Conservation (phyloP, 2,797 vertebrate genomes). For the Ptychobarbus kaznakovi region DNA sequence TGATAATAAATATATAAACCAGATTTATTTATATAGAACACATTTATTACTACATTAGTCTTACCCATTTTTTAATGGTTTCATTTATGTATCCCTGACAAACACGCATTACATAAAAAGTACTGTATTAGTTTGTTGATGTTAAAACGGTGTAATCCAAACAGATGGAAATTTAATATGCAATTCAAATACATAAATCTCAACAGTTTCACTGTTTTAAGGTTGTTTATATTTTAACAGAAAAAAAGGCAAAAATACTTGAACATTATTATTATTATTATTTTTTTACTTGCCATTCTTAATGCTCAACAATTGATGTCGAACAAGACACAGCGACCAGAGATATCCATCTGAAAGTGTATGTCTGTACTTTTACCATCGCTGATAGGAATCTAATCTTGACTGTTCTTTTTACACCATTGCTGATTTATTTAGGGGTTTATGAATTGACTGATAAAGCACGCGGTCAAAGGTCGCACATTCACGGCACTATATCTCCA, state of each 20-base stretch:
- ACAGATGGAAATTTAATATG: neutral
- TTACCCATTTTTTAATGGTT: neutral
- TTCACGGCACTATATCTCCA: constrained; percentile 6
- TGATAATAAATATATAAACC: neutral
- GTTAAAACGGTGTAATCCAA: neutral
- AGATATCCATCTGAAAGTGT: neutral
- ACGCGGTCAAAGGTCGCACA: constrained; percentile 2
- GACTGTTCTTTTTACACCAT: neutral
- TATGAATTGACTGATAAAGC: constrained; percentile 9
- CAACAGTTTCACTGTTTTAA: neutral
- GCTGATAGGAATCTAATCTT: neutral
- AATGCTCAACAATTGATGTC: neutral
- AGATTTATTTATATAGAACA: neutral
- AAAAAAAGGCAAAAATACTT: neutral
- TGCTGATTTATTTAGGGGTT: neutral
- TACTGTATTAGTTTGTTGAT: neutral
- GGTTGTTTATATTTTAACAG: neutral
- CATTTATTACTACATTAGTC: neutral
- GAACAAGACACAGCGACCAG: neutral
- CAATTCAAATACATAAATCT: neutral
- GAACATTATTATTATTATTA: neutral
- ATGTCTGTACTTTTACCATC: neutral
- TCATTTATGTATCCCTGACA: neutral
- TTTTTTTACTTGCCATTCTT: no score
- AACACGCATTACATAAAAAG: no score